phyloP scores from a whole-genome alignment of 2,797 vertebrate genomes.

The Tauraco hartlaubi region DNA sequence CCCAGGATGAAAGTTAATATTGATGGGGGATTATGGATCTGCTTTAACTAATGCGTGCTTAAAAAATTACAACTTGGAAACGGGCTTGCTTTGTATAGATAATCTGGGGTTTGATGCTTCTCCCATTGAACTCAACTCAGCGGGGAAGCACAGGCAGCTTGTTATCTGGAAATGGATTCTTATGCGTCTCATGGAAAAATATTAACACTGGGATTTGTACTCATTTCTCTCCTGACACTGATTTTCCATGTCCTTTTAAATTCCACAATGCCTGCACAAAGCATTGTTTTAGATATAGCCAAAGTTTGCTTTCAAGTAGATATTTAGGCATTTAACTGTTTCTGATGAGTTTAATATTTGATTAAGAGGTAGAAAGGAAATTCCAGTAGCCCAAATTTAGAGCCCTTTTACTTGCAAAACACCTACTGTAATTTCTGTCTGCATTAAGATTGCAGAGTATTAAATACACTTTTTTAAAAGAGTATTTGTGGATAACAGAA shows the following conservation, averaged over 20 bases:
- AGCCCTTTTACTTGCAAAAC: background rate
- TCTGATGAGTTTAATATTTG: background rate
- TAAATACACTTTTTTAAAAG: background rate
- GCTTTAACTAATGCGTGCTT: conserved; percentile 32
- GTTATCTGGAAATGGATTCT: conserved; percentile 52
- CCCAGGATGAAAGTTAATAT: background rate
- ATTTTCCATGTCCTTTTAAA: background rate
- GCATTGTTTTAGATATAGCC: background rate
- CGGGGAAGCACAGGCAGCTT: conserved; percentile 39
- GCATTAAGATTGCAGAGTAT: background rate
- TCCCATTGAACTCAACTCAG: conserved; percentile 42
- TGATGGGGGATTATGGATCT: conserved; percentile 54
- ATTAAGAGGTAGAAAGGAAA: background rate
- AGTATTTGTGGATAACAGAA: background rate
- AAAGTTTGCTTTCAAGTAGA: background rate
- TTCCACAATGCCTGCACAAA: background rate
- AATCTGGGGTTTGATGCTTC: conserved; percentile 42
- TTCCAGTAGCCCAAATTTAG: background rate
- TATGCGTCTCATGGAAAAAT: background rate
- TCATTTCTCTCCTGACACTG: background rate
- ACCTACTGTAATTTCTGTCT: background rate
- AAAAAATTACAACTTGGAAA: conserved; percentile 40
- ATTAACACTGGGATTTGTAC: background rate
- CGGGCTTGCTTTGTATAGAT: conserved; percentile 12
- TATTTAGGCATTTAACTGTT: background rate